phyloP scores from a whole-genome alignment of 2,113 vertebrate genomes.

The Ahaetulla prasina region DNA sequence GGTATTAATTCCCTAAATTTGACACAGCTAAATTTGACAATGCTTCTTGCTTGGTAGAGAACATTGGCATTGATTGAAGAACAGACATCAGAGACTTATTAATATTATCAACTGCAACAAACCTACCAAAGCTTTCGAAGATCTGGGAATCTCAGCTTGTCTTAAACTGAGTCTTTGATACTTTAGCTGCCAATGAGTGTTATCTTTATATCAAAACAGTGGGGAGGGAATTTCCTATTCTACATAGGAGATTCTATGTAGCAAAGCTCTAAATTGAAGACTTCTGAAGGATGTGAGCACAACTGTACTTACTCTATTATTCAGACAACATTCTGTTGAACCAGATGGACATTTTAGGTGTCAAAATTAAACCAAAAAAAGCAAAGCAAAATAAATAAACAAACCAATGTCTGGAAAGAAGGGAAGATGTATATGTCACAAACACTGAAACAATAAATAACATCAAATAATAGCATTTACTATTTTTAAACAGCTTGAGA shows the following conservation, averaged over 20 bases:
- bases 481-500: neutral
- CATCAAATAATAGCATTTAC: neutral
- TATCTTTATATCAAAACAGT: conserved; percentile 22
- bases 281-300: conserved; percentile 23
- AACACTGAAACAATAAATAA: conserved; percentile 4
- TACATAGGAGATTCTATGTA: conserved; percentile 26
- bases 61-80: neutral
- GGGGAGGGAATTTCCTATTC: conserved; percentile 25
- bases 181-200: neutral
- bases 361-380: conserved; percentile 15
- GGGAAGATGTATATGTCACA: neutral
- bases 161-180: conserved; percentile 30
- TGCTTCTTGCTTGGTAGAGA: neutral
- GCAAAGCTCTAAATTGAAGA: conserved; percentile 26
- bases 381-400: neutral
- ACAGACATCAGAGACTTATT: neutral
- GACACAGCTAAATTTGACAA: no score
- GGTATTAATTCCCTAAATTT: neutral
- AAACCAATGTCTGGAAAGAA: neutral
- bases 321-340: conserved; percentile 51
- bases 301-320: conserved; percentile 58
- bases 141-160: conserved; percentile 1
- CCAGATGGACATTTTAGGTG: conserved; percentile 55
- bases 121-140: conserved; percentile 25
- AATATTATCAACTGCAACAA: conserved; percentile 9